Conservation (phyloP, 2,888 invertebrate species). For the Teleiodes luculella region DNA sequence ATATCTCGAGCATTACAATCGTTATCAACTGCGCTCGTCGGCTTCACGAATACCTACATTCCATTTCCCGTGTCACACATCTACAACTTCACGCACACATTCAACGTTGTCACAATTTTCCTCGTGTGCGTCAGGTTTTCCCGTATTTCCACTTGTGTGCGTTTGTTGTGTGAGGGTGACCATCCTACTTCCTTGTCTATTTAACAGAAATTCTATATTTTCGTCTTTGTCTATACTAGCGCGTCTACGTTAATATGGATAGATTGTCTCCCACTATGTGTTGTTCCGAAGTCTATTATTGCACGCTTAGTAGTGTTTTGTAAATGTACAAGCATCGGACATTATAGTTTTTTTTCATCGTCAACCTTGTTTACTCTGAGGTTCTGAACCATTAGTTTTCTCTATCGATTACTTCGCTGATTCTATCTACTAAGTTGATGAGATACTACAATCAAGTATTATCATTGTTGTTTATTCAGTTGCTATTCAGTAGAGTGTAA, state of each 20-base stretch:
- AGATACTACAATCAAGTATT: not conserved
- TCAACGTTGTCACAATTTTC: constrained; percentile 1
- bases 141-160: constrained; percentile 18
- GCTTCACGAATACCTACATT: constrained; percentile 42
- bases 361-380: constrained; percentile 20
- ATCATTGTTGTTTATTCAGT: not conserved
- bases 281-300: constrained; percentile 59
- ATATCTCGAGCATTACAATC: constrained; percentile 45
- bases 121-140: constrained; percentile 38
- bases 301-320: constrained; percentile 53
- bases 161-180: constrained; percentile 18
- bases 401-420: constrained; percentile 1
- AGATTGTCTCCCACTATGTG: constrained; percentile 32
- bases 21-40: constrained; percentile 39
- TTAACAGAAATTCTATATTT: constrained; percentile 18
- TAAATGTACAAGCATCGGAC: constrained; percentile 40
- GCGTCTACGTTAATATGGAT: constrained; percentile 38
- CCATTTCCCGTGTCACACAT: constrained; percentile 31
- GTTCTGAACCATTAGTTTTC: constrained; percentile 9
- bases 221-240: constrained; percentile 34
- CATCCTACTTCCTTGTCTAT: constrained; percentile 23
- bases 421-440: not conserved
- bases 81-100: constrained; percentile 20
- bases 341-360: constrained; percentile 29
- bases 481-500: not conserved